Base-by-base conservation (phyloP, 2,888 invertebrate species). In the Chydorus sphaericus region DNA sequence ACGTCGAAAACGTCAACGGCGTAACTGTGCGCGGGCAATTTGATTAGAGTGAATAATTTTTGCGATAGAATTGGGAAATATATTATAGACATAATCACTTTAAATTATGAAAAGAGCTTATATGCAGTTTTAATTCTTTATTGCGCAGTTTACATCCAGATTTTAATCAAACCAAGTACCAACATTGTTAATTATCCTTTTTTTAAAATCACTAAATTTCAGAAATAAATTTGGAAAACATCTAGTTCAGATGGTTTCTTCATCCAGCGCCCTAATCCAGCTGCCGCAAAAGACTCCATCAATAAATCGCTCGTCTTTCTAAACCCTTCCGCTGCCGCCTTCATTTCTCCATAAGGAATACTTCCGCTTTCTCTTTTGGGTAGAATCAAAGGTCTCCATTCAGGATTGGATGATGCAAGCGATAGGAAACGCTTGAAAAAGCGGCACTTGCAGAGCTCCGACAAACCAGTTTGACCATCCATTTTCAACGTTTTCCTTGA, bases 171-270 rank as follows among this genome's bases (percentile, higher is more conserved):
- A n/a, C n/a, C n/a, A n/a, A n/a, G n/a, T n/a, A n/a, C n/a, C n/a
- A n/a, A n/a, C n/a, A n/a, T n/a, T n/a, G n/a, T n/a, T n/a, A n/a
- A n/a, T n/a, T n/a, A n/a, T n/a, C n/a, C n/a, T n/a, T n/a, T n/a
- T n/a, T n/a, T n/a, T n/a, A n/a, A n/a, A n/a, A n/a, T n/a, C n/a
- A n/a, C n/a, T n/a, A n/a, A n/a, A n/a, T n/a, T n/a, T n/a, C n/a
- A n/a, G n/a, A 44, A 52, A 26, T 33, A n/a, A 23, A 72, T 66
- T 61, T 73, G 77, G 69, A 93, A 93, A 72, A 85, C 83, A 67
- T 93, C 92, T 68, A 92, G 88, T 69, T 94, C 94, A 48, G 86
- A 74, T 0, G 94, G 94, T 68, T 93, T 93, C 66, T 86, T 84
- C 54, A 93, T 79, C 94, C 94, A 94, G 61, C 75, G 77, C 1